Conservation (phyloP, 2,113 vertebrate genomes). For the Sinocyclocheilus anophthalmus region DNA sequence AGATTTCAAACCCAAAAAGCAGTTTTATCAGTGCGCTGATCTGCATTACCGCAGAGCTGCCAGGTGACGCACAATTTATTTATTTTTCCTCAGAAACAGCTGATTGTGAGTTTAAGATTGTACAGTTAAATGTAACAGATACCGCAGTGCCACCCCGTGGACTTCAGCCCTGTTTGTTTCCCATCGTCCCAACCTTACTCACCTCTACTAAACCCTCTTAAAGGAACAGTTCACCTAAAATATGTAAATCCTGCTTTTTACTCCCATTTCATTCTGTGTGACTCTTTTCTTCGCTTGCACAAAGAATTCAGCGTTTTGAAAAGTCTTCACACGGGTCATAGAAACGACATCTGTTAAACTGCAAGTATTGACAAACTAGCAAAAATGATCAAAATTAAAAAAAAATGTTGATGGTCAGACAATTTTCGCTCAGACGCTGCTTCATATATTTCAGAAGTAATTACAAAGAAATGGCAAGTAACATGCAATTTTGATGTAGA, state of each 20-base stretch:
- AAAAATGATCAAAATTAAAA: no score
- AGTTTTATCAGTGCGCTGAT: conserved; percentile 15
- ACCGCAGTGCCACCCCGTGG: conserved; percentile 17
- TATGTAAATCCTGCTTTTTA: neutral
- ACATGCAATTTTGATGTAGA: no score
- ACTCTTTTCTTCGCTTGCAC: no score
- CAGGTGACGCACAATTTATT: conserved; percentile 30
- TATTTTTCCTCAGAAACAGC: conserved; percentile 19
- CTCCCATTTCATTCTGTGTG: neutral
- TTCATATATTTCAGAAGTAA: no score
- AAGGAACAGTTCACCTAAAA: neutral
- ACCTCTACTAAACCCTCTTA: neutral
- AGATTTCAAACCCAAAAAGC: conserved; percentile 23
- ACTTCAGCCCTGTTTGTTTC: neutral
- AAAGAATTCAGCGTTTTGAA: no score
- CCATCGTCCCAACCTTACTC: neutral
- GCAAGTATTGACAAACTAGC: no score
- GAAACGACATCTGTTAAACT: neutral
- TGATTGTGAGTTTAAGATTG: conserved; percentile 23
- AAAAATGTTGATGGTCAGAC: no score
- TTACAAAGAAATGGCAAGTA: no score
- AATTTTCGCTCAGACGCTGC: no score
- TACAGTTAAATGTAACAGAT: conserved; percentile 4
- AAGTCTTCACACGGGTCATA: neutral
- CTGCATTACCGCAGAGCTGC: conserved; percentile 16